Base-by-base conservation (phyloP, 2,113 vertebrate genomes). In the Indicator maculatus region DNA sequence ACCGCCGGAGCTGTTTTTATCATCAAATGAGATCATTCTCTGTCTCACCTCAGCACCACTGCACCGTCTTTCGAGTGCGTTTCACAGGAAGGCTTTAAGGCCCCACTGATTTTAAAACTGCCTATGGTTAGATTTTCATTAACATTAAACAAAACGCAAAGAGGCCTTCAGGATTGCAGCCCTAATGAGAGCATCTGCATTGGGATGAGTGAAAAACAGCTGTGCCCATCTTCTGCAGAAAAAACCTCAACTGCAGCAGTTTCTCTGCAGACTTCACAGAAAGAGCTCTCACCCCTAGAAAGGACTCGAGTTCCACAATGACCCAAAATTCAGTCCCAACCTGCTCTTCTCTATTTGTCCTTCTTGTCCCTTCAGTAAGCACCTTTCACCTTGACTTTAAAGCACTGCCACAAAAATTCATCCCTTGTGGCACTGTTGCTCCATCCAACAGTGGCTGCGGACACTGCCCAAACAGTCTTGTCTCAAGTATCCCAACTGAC, bases 71-170 rank as follows among this genome's bases (percentile, higher is more conserved):
- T 83, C 36, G 88, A 92, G 65, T 60, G 65, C 70, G 28, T 84
- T 88, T 93, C 75, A 80, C 66, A 63, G 58, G 21, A 92, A 59
- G 88, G 56, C 78, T 96, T 96, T 86, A 91, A 91, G 93, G 30
- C 66, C 59, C 45, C 81, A 30, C 55, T n/a, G 87, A 76, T 93
- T 92, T 90, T 65, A 58, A 21, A 80, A 79, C 30, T 76, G 76
- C 53, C 56, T 31, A 64, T 0, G 10, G 94, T 84, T 85, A 85
- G 45, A 70, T 90, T 85, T 90, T 91, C 52, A 89, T 88, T 85
- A 92, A 53, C 71, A 33, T 86, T 66, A 78, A 90, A 77, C 41
- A 64, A 77, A 94, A 83, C 5, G 89, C 65, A 80, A 88, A 86
- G 30, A 60, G 36, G 58, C 52, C 72, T 89, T 89, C 72, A 93